Conservation (phyloP, 2,888 invertebrate genomes). For the Choreutis nemorana region DNA sequence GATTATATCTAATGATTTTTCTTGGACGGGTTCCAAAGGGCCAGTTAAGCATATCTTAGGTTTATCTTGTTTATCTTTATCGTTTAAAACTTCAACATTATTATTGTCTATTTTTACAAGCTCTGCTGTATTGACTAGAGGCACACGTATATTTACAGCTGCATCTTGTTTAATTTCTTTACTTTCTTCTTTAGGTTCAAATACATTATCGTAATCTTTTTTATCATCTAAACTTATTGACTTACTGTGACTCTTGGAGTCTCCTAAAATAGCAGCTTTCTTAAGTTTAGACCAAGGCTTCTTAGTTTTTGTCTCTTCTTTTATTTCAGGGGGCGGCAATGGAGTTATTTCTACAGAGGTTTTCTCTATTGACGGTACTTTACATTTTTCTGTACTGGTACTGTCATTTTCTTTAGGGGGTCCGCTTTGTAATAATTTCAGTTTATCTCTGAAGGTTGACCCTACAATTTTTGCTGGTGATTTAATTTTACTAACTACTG, state of each 20-base stretch:
- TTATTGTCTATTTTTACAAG: conserved; percentile 61
- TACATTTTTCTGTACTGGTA: conserved; percentile 29
- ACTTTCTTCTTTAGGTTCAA: conserved; percentile 18
- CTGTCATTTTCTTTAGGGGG: conserved; percentile 33
- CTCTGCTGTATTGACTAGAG: conserved; percentile 50
- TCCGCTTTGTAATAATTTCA: conserved; percentile 51
- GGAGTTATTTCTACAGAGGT: conserved; percentile 33
- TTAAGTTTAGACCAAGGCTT: conserved; percentile 82
- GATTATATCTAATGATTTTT: conserved; percentile 51
- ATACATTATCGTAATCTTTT: conserved; percentile 27
- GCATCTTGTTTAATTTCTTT: conserved; percentile 22
- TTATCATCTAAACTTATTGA: conserved; percentile 42
- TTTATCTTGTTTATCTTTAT: conserved; percentile 42
- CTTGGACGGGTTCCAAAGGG: conserved; percentile 54
- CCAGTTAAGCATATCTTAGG: conserved; percentile 47
- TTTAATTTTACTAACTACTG: conserved; percentile 61
- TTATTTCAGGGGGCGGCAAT: conserved; percentile 27
- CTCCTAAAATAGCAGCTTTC: conserved; percentile 72
- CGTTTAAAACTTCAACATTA: conserved; percentile 40
- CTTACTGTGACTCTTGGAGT: conserved; percentile 47
- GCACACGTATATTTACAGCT: conserved; percentile 39
- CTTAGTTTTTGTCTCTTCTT: conserved; percentile 51
- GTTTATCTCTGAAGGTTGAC: conserved; percentile 55
- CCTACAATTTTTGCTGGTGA: conserved; percentile 58
- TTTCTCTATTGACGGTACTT: conserved; percentile 30